A percentile compares a stretch with the other conserved stretches of the same genome.
Evolutionary conservation across 2,113 vertebrate genomes (phyloP).

Genomic region (Mastomys natalensis): DNA sequence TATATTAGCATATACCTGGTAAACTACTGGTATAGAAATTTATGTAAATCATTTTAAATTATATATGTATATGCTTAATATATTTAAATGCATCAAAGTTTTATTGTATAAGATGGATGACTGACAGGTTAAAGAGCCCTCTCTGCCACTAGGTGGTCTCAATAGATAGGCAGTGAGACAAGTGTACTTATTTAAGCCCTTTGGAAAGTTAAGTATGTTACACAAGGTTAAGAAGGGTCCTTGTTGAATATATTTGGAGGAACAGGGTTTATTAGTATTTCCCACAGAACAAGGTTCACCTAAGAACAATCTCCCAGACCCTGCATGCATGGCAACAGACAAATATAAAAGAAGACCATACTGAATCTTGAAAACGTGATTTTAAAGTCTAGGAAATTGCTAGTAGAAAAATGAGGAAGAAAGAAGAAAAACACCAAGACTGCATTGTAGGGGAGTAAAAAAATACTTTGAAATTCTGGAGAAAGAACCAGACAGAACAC

Average conservation of each 20-base stretch:
- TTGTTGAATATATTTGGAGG: not conserved
- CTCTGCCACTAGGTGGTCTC: not conserved
- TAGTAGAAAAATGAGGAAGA: not conserved
- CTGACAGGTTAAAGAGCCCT: not conserved
- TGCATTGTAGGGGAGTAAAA: not conserved
- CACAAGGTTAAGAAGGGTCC: not conserved
- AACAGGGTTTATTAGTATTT: not conserved
- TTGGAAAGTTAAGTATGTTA: not conserved
- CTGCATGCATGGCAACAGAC: not conserved
- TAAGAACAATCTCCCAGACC: not conserved
- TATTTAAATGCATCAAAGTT: not conserved
- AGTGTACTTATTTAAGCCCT: not conserved
- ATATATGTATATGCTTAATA: not conserved
- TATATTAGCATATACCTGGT: not conserved
- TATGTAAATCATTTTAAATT: conserved; percentile 19
- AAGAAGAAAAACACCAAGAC: not conserved
- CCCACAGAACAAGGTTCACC: not conserved
- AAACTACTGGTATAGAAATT: not conserved
- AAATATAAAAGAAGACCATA: not conserved
- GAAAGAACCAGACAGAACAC: not conserved
- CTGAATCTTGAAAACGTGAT: not conserved
- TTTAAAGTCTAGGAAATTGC: not conserved
- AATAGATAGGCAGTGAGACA: conserved; percentile 1
- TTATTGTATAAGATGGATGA: not conserved
- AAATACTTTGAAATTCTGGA: not conserved